Percentiles rank a stretch among this genome's conserved stretches.
Conservation (phyloP, 2,113 vertebrate species). For the Elachura formosa region DNA sequence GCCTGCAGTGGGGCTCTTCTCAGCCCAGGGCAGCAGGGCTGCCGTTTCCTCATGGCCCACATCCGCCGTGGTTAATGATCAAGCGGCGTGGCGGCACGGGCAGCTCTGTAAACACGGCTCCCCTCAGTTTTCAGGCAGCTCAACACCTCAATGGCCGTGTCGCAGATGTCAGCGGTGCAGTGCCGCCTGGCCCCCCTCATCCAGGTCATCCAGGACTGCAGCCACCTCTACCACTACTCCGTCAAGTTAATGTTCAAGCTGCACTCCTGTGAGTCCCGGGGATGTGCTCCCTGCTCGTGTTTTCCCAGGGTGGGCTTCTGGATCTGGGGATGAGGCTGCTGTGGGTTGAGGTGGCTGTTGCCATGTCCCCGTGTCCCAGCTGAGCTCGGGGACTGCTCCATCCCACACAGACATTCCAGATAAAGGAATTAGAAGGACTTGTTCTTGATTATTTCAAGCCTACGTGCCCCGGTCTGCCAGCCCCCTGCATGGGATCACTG, state of each 20-base stretch:
- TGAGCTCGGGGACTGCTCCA: background rate
- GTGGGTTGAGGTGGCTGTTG: accelerated
- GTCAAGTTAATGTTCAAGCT: conserved; percentile 97
- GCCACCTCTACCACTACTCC: conserved; percentile 93
- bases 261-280: conserved; percentile 85
- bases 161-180: conserved; percentile 91
- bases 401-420: background rate
- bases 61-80: background rate
- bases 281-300: accelerated
- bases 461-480: background rate
- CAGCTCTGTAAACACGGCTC: background rate
- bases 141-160: conserved; percentile 91
- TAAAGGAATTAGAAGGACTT: background rate
- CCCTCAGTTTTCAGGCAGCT: conserved; percentile 89
- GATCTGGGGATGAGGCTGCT: background rate
- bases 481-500: background rate
- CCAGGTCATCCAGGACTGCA: conserved; percentile 96
- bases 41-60: accelerated
- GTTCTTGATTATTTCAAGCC: background rate
- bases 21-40: background rate
- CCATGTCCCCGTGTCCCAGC: accelerated
- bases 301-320: background rate
- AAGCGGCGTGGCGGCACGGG: background rate
- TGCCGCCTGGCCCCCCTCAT: conserved; percentile 94
- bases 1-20: accelerated